Conservation (phyloP, 2,113 vertebrate species). For the Alectura lathami region DNA sequence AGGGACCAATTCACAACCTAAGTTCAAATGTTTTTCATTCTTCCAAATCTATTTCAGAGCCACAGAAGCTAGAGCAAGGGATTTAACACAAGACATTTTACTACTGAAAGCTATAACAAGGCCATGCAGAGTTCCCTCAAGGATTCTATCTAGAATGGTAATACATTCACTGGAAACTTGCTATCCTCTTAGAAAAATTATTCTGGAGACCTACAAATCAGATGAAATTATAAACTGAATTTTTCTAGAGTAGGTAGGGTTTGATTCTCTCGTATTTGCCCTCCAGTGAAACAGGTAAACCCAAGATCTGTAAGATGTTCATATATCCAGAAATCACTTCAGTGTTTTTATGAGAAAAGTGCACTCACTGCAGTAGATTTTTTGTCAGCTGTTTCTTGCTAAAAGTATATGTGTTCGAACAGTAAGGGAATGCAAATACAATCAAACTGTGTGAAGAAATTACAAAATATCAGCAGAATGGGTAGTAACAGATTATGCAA, state of each 20-base stretch:
- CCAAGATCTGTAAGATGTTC: background rate
- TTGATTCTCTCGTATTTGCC: background rate
- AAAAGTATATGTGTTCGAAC: background rate
- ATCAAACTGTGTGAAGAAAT: background rate
- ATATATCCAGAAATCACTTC: background rate
- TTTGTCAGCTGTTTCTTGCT: background rate
- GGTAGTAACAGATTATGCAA: background rate
- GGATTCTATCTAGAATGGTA: background rate
- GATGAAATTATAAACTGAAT: background rate
- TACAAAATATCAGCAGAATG: background rate
- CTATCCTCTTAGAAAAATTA: background rate
- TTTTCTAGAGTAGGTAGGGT: background rate
- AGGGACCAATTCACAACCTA: background rate
- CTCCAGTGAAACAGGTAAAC: background rate
- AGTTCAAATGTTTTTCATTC: background rate
- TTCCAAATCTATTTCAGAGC: background rate
- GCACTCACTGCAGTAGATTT: background rate
- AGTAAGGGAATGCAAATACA: background rate
- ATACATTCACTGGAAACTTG: background rate
- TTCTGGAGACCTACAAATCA: background rate
- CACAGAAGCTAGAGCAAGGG: background rate
- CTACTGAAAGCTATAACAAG: rapidly evolving
- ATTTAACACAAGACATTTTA: background rate
- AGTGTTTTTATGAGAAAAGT: background rate
- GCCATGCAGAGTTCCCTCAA: background rate